Percentiles rank a stretch among this genome's conserved stretches.
These are phyloP conservation scores for Gisinianus flammeolus DNA, from an alignment of 2,888 invertebrate genomes.

Conservation along the genomic window DNA sequence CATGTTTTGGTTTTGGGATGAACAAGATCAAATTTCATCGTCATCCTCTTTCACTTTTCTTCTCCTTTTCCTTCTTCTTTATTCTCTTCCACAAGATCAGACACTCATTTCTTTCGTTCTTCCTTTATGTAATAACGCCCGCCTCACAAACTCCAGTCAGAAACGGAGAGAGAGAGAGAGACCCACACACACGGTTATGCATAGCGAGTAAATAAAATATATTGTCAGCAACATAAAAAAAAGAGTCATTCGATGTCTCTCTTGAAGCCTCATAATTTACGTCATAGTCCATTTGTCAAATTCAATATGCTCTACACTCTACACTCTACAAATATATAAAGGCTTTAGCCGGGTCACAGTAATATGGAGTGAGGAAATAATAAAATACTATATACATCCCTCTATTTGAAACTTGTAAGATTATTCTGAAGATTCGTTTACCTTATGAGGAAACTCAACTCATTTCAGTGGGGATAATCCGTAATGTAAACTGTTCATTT, in stretches of 20 bases:
- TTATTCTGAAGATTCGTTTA: too few relatives aligned
- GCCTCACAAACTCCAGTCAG: background rate
- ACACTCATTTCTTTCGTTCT: background rate
- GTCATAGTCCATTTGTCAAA: conserved; percentile 14
- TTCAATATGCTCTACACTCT: background rate
- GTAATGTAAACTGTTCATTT: too few relatives aligned
- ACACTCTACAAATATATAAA: background rate
- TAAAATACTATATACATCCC: too few relatives aligned
- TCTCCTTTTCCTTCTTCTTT: conserved; percentile 4
- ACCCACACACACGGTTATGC: background rate
- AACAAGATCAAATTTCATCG: conserved; percentile 35
- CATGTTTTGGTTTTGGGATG: conserved; percentile 33
- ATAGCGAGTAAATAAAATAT: background rate
- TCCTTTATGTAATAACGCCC: background rate
- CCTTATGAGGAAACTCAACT: too few relatives aligned
- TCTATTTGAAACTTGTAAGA: too few relatives aligned
- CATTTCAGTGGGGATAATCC: too few relatives aligned
- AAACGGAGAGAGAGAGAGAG: background rate
- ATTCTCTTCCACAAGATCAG: background rate
- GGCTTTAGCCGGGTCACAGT: too few relatives aligned
- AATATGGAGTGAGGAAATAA: too few relatives aligned
- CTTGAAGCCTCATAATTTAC: conserved; percentile 14
- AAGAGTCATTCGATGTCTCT: background rate
- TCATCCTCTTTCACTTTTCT: conserved; percentile 33
- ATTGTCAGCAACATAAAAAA: background rate